Conservation (phyloP, 2,113 vertebrate genomes). For the Neogale vison region DNA sequence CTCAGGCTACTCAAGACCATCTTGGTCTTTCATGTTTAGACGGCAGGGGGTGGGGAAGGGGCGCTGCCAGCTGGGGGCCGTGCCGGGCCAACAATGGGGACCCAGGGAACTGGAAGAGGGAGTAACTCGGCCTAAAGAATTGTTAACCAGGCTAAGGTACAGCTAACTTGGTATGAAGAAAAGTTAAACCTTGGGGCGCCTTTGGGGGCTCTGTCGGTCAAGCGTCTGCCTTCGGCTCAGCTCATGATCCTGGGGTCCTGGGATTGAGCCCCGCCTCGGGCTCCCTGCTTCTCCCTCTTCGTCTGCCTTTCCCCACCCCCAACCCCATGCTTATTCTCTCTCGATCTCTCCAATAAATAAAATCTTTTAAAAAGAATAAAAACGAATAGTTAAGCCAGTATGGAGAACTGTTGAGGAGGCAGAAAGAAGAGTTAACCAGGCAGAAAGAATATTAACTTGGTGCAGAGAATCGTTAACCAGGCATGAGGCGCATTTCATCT, state of each 20-base stretch:
- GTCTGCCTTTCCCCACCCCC: no score
- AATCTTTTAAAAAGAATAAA: neutral
- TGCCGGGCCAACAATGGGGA: fast-evolving
- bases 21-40: no score
- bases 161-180: neutral
- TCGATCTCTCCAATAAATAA: neutral
- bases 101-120: neutral
- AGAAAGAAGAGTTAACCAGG: neutral
- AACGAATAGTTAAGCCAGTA: neutral
- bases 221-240: neutral
- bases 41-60: neutral
- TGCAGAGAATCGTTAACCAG: neutral
- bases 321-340: neutral
- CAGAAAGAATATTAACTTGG: neutral
- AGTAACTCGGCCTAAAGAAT: neutral
- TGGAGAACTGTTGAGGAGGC: neutral
- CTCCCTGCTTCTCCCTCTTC: neutral
- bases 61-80: neutral
- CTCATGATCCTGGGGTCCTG: neutral
- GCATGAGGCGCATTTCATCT: neutral
- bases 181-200: neutral
- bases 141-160: neutral
- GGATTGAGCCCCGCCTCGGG: fast-evolving
- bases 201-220: neutral
- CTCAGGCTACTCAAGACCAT: neutral